Percentiles rank a stretch among this genome's conserved stretches.
phyloP scores from a whole-genome alignment of 2,113 vertebrate genomes.

The Bos indicus region DNA sequence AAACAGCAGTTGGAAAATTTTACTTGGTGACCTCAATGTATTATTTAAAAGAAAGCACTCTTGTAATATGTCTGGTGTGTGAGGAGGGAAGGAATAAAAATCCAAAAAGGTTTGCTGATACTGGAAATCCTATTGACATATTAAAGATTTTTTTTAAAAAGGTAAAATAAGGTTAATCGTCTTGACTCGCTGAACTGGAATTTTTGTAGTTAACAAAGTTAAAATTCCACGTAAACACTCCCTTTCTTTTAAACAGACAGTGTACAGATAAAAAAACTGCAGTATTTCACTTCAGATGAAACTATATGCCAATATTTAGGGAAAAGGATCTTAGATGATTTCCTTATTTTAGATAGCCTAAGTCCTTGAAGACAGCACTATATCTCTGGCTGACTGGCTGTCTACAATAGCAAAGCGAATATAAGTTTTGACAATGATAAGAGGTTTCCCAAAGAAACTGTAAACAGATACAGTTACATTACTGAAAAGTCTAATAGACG shows the following conservation, averaged over 20 bases:
- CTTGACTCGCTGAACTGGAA: constrained; percentile 21
- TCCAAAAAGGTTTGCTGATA: constrained; percentile 17
- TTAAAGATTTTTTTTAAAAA: not conserved
- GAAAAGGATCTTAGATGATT: constrained; percentile 10
- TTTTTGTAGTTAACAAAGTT: constrained; percentile 2
- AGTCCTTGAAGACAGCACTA: constrained; percentile 7
- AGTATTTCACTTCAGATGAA: constrained; percentile 43
- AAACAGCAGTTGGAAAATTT: not conserved
- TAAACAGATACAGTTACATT: not conserved
- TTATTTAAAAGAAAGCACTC: constrained; percentile 24
- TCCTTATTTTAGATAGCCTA: constrained; percentile 13
- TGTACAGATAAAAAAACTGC: constrained; percentile 36
- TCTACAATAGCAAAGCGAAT: not conserved
- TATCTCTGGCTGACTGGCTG: not conserved
- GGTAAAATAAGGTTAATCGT: not conserved
- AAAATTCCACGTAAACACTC: constrained; percentile 54
- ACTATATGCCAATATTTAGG: not conserved
- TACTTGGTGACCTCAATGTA: not conserved
- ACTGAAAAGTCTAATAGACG: not conserved
- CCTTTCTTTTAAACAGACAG: constrained; percentile 34
- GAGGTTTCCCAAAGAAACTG: not conserved
- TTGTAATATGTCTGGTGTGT: constrained; percentile 35
- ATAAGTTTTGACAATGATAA: not conserved
- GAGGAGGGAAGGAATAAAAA: constrained; percentile 13
- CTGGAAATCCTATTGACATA: constrained; percentile 2